These are phyloP conservation scores for Gallinago nigripennis DNA, from an alignment of 2,797 vertebrate species.

Conservation along the genomic window DNA sequence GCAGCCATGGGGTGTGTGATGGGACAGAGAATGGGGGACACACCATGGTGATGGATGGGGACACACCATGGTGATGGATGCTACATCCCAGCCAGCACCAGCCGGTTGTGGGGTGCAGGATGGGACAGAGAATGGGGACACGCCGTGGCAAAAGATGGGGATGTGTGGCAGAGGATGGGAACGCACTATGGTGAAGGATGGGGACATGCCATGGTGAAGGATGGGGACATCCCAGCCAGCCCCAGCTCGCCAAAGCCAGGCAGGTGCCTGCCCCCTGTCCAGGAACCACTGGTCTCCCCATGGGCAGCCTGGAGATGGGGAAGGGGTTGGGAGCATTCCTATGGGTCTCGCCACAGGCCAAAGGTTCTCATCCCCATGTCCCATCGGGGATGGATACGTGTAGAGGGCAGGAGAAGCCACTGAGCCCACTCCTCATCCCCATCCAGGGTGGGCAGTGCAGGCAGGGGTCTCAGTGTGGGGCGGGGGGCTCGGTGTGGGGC, in stretches of 20 bases:
- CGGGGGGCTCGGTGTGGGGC: background rate
- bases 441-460: background rate
- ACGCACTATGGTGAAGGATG: background rate
- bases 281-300: fast-evolving
- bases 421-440: fast-evolving
- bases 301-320: background rate
- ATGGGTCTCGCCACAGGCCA: background rate
- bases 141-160: background rate
- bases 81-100: no score
- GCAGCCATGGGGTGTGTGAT: background rate
- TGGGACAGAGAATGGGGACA: no score
- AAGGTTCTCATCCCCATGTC: fast-evolving
- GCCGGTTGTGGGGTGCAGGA: no score
- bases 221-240: background rate
- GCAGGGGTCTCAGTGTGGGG: background rate
- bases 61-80: background rate
- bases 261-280: fast-evolving
- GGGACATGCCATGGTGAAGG: background rate
- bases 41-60: no score
- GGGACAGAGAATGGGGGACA: background rate
- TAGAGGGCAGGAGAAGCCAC: background rate
- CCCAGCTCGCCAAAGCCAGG: background rate
- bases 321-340: fast-evolving
- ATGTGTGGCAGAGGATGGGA: no score
- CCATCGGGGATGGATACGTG: fast-evolving